phyloP scores from a whole-genome alignment of 2,797 vertebrate species.

The Loriculus beryllinus region DNA sequence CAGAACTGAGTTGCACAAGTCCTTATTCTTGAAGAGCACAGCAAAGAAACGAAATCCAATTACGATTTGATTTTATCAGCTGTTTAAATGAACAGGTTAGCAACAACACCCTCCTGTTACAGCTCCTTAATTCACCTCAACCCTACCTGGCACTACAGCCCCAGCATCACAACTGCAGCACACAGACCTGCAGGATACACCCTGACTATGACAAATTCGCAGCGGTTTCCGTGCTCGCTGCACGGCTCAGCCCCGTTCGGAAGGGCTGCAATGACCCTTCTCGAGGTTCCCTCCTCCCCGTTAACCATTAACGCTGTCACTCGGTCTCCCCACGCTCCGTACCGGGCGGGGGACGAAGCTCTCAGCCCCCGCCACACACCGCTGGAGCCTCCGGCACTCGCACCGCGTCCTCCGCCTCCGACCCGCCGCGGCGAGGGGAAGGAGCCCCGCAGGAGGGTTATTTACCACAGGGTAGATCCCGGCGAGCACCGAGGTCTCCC shows the following conservation, averaged over 20 bases:
- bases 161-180: background rate
- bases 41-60: background rate
- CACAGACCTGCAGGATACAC: background rate
- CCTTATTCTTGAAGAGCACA: background rate
- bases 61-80: background rate
- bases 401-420: fast-evolving
- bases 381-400: background rate
- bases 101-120: background rate
- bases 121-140: background rate
- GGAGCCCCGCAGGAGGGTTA: background rate
- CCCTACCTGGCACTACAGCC: background rate
- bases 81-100: background rate
- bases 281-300: background rate
- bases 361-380: background rate
- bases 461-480: background rate
- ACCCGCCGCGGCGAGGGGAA: background rate
- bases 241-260: fast-evolving
- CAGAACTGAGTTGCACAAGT: fast-evolving
- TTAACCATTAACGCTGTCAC: background rate
- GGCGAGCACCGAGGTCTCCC: background rate
- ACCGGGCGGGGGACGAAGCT: background rate
- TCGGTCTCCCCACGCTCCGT: background rate
- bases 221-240: fast-evolving
- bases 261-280: background rate
- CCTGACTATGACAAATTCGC: background rate